Evolutionary conservation across 2,888 invertebrate species (phyloP).

Genomic region (Caenorhabditis japonica): DNA sequence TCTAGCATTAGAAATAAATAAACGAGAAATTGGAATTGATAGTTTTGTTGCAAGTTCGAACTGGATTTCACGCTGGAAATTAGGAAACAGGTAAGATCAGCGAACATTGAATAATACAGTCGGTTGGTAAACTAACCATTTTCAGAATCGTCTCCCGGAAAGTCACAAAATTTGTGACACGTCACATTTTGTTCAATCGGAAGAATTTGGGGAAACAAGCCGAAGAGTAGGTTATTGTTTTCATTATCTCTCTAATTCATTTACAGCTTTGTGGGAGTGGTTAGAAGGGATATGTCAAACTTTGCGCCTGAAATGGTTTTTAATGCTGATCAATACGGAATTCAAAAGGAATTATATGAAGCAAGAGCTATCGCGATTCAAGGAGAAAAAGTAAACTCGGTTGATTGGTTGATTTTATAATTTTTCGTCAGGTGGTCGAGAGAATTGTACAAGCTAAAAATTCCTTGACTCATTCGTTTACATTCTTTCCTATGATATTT

Average conservation of each 20-base stretch:
- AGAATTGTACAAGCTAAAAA: too few species aligned
- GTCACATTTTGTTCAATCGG: too few species aligned
- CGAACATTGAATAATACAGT: too few species aligned
- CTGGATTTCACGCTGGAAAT: conserved; percentile 2
- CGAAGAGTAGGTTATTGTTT: too few species aligned
- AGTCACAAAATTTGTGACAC: too few species aligned
- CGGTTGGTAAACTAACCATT: background rate
- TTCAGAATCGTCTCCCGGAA: conserved; percentile 1
- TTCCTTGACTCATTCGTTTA: too few species aligned
- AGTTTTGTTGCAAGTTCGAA: background rate
- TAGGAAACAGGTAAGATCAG: background rate
- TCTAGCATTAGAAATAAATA: background rate
- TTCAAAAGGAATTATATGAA: conserved; percentile 22
- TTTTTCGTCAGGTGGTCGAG: too few species aligned
- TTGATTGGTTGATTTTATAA: conserved; percentile 8
- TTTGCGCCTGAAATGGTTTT: conserved; percentile 7
- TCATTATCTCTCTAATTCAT: too few species aligned
- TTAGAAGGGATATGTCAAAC: background rate
- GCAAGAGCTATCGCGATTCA: conserved; percentile 7
- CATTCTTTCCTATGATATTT: conserved; percentile 30
- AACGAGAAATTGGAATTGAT: background rate
- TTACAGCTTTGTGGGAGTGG: too few species aligned
- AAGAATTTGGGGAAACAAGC: too few species aligned
- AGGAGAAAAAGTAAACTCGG: conserved; percentile 14
- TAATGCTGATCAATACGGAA: conserved; percentile 32